Evolutionary conservation across 2,113 vertebrate species (phyloP), one percentile per base, ranked within the genome.

Genomic region (Ramphastos sulfuratus): DNA sequence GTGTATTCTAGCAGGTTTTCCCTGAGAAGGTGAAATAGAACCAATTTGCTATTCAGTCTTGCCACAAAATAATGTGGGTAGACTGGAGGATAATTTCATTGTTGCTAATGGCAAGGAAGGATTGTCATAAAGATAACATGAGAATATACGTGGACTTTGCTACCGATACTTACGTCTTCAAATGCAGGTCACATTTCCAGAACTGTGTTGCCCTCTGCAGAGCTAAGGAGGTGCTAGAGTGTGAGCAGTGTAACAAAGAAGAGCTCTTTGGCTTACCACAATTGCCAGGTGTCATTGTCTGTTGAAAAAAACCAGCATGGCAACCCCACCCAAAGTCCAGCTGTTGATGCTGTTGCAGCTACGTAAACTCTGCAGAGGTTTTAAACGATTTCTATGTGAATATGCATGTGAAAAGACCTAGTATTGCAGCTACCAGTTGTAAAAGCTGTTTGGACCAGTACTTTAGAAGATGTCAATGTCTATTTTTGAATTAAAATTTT

Each of bases 101-200:
- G 85, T 91, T 90, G 46, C 17, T 81, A 86, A 89, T 80, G 77
- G 61, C 44, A 86, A 95, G 95, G 61, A 59, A 72, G 33, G 78
- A 59, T 94, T 33, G 46, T 93, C 67, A 52, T 86, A 93, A 82
- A 56, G 52, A 44, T 77, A 54, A 76, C 28, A 78, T 33, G 60
- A 39, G 75, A 66, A 93, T 80, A 56, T 75, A 58, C 84, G 21
- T 93, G 88, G 92, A 94, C 79, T 92, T 86, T 82, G 9, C 93
- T 85, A 95, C 90, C 82, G 91, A 90, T 95, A 89, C 85, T 96
- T 94, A 39, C 77, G 44, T 96, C 94, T 94, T 90, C 58, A 85
- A 79, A 63, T 90, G 86, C 94, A 87, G 27, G 95, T 96, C 78
- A 95, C 50, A 27, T 95, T 97, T 97, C 94, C 72, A 92, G 67